Conservation (phyloP, 2,113 vertebrate species). For the Isurus oxyrinchus region DNA sequence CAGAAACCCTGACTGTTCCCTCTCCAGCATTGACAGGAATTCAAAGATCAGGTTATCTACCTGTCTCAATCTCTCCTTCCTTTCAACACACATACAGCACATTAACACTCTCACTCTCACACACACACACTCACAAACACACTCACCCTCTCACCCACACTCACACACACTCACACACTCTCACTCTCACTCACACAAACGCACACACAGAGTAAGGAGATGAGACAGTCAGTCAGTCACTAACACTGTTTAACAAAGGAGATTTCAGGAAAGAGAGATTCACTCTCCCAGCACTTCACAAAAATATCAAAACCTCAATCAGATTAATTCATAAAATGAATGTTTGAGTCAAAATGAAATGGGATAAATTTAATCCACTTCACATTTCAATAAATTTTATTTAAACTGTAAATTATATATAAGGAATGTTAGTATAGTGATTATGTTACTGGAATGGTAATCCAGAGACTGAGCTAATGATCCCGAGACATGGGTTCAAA, state of each 20-base stretch:
- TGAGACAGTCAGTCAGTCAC: not conserved
- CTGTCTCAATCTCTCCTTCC: not conserved
- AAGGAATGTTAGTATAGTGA: not conserved
- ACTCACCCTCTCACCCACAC: too few relatives aligned
- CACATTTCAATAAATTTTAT: not conserved
- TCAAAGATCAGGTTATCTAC: not conserved
- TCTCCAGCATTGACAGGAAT: not conserved
- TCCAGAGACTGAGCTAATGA: not conserved
- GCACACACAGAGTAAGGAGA: not conserved
- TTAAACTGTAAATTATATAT: not conserved
- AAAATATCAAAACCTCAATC: not conserved
- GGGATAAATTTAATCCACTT: not conserved
- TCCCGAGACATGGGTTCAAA: not conserved
- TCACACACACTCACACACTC: too few relatives aligned
- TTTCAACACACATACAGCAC: too few relatives aligned
- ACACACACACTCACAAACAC: not conserved
- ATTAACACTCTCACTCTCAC: too few relatives aligned
- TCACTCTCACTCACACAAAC: too few relatives aligned
- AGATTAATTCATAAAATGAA: constrained; percentile 17
- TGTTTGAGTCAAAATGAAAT: not conserved
- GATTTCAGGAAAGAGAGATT: not conserved
- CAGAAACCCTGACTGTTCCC: not conserved
- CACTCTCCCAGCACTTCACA: not conserved
- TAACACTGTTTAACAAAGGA: not conserved
- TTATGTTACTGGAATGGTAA: too few relatives aligned